These are phyloP conservation scores for Wasmannia auropunctata DNA, from an alignment of 1,140 invertebrate genomes.

Conservation along the genomic window DNA sequence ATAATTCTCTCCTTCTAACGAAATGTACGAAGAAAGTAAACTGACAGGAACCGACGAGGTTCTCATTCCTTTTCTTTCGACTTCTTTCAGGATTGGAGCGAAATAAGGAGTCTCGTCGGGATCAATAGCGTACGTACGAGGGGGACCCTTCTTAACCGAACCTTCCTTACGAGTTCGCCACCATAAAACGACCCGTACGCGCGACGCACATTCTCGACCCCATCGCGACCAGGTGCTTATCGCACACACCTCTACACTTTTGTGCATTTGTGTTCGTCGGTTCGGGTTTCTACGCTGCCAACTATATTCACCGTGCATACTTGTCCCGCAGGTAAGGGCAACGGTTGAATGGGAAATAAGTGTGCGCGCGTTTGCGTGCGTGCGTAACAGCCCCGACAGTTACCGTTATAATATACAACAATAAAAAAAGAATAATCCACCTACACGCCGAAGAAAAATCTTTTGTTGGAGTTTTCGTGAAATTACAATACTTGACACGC, in stretches of 20 bases:
- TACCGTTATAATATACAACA: background rate
- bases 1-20: background rate
- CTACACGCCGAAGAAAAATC: background rate
- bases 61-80: background rate
- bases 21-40: constrained; percentile 3
- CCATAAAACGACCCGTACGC: constrained; percentile 37
- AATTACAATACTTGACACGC: background rate
- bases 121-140: constrained; percentile 8
- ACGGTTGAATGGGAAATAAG: constrained; percentile 67
- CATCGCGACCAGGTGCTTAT: constrained; percentile 20
- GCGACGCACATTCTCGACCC: background rate
- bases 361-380: background rate
- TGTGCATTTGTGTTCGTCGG: background rate
- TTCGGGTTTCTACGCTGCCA: background rate
- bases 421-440: background rate
- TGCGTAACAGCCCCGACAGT: background rate
- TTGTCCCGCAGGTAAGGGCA: constrained; percentile 7
- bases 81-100: constrained; percentile 6
- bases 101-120: constrained; percentile 18
- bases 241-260: background rate
- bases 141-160: background rate
- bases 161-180: constrained; percentile 16
- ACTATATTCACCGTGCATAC: constrained; percentile 31
- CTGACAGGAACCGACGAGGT: background rate
- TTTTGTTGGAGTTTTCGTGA: background rate